A percentile compares a stretch with the other conserved stretches of the same genome.
These are phyloP conservation scores for Clarias laeviceps DNA, from an alignment of 2,797 vertebrate genomes.

Conservation along the genomic window DNA sequence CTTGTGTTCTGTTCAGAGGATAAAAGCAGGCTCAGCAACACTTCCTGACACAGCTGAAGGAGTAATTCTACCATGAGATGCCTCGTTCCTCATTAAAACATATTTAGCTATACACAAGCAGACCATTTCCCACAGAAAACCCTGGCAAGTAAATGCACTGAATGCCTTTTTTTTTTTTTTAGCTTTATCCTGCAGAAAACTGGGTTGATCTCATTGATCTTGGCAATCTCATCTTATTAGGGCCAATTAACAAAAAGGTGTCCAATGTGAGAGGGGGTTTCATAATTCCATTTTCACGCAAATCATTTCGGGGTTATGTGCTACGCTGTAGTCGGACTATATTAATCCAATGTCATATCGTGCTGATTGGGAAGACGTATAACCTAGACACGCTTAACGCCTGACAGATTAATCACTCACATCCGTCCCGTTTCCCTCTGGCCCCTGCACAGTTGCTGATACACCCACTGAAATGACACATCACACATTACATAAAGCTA, in stretches of 20 bases:
- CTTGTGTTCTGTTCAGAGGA: slow-evolving; percentile 48
- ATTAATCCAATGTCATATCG: slow-evolving; percentile 31
- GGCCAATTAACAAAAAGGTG: slow-evolving; percentile 29
- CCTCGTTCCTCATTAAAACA: slow-evolving; percentile 50
- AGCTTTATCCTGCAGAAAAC: slow-evolving; percentile 12
- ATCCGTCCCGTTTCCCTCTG: slow-evolving; percentile 20
- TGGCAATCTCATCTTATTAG: slow-evolving; percentile 20
- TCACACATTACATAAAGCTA: slow-evolving; percentile 26
- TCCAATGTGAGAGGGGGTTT: slow-evolving; percentile 19
- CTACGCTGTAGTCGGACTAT: slow-evolving; percentile 39
- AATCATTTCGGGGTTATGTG: slow-evolving; percentile 39
- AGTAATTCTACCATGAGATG: slow-evolving; percentile 41
- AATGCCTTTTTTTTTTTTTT: background rate
- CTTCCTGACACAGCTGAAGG: slow-evolving; percentile 51
- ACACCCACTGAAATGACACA: slow-evolving; percentile 35
- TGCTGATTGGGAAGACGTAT: slow-evolving; percentile 38
- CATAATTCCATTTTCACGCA: slow-evolving; percentile 36
- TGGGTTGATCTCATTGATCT: slow-evolving; percentile 21
- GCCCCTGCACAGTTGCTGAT: slow-evolving; percentile 32
- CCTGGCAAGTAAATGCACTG: background rate
- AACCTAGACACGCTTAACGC: slow-evolving; percentile 40
- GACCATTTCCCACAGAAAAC: slow-evolving; percentile 19
- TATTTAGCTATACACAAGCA: slow-evolving; percentile 41
- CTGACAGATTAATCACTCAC: slow-evolving; percentile 47
- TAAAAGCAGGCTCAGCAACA: slow-evolving; percentile 53